These are phyloP conservation scores for Drosophila kohkoa DNA, from an alignment of 1,140 invertebrate species.

Conservation along the genomic window DNA sequence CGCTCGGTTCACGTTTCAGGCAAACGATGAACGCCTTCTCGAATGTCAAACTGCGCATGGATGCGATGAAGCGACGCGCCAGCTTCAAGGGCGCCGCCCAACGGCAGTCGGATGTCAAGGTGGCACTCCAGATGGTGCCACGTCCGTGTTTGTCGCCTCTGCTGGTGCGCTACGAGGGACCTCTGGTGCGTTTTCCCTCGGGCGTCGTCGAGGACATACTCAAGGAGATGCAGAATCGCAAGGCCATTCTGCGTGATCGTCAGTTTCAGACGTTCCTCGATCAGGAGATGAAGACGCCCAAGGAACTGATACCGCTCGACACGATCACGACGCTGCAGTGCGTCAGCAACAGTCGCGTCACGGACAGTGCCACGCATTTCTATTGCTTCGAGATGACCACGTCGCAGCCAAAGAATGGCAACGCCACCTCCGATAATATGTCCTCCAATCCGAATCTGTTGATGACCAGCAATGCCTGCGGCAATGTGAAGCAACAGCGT, in stretches of 20 bases:
- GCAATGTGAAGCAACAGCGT: conserved; percentile 73
- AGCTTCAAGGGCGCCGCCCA: conserved; percentile 62
- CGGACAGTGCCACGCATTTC: conserved; percentile 84
- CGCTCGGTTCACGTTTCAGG: conserved; percentile 62
- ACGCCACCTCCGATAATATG: conserved; percentile 52
- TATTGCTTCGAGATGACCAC: conserved; percentile 83
- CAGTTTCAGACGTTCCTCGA: conserved; percentile 86
- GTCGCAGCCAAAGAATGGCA: conserved; percentile 77
- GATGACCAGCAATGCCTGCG: conserved; percentile 72
- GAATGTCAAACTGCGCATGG: conserved; percentile 71
- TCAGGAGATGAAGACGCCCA: conserved; percentile 86
- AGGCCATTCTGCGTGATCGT: conserved; percentile 86
- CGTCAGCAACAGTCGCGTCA: conserved; percentile 87
- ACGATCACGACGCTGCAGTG: conserved; percentile 87
- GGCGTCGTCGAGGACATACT: conserved; percentile 86
- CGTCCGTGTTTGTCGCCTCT: conserved; percentile 70
- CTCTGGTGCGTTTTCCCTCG: conserved; percentile 79
- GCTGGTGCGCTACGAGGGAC: conserved; percentile 78
- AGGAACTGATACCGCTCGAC: conserved; percentile 87
- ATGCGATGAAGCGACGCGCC: conserved; percentile 72
- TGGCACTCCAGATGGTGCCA: conserved; percentile 80
- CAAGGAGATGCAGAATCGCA: conserved; percentile 86
- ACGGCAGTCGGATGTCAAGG: conserved; percentile 63
- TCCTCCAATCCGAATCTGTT: conserved; percentile 82
- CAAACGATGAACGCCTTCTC: conserved; percentile 71